These are phyloP conservation scores for Meandrina meandrites DNA, from an alignment of 92 coral and sea anemone genomes.

Conservation along the genomic window DNA sequence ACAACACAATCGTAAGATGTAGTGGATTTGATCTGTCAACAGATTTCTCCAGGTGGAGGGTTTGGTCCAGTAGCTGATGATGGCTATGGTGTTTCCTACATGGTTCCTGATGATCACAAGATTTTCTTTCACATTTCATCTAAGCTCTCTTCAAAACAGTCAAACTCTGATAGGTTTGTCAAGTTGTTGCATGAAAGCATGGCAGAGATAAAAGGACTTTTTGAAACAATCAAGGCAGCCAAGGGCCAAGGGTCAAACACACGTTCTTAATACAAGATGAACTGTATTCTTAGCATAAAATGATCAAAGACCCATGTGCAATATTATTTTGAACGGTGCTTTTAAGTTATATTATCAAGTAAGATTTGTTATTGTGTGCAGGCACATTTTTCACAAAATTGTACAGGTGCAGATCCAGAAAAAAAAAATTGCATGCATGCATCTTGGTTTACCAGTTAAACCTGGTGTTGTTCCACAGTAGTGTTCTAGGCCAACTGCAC, in stretches of 20 bases:
- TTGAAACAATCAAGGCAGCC: conserved; percentile 34
- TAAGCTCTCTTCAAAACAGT: conserved; percentile 69
- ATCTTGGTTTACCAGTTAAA: too few species aligned
- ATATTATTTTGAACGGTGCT: neutral
- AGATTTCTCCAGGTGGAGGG: conserved; percentile 98
- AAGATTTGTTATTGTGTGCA: neutral
- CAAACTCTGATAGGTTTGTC: conserved; percentile 78
- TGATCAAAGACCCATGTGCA: neutral
- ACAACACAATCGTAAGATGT: too few species aligned
- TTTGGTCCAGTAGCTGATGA: conserved; percentile 99
- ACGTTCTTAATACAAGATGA: neutral
- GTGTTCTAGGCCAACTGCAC: too few species aligned
- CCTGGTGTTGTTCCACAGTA: too few species aligned
- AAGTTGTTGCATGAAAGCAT: conserved; percentile 66
- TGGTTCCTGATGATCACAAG: conserved; percentile 94
- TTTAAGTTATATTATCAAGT: neutral
- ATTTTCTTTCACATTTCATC: conserved; percentile 97
- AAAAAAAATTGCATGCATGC: too few species aligned
- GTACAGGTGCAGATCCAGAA: neutral
- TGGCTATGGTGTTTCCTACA: conserved; percentile 96
- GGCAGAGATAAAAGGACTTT: conserved; percentile 84
- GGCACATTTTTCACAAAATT: neutral
- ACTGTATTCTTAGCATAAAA: neutral
- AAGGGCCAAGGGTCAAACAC: conserved; percentile 17
- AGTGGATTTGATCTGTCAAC: conserved; percentile 4